Percentiles rank a stretch among this genome's conserved stretches.
These are phyloP conservation scores for Porites lutea DNA, from an alignment of 64 coral and sea anemone genomes.

Conservation along the genomic window DNA sequence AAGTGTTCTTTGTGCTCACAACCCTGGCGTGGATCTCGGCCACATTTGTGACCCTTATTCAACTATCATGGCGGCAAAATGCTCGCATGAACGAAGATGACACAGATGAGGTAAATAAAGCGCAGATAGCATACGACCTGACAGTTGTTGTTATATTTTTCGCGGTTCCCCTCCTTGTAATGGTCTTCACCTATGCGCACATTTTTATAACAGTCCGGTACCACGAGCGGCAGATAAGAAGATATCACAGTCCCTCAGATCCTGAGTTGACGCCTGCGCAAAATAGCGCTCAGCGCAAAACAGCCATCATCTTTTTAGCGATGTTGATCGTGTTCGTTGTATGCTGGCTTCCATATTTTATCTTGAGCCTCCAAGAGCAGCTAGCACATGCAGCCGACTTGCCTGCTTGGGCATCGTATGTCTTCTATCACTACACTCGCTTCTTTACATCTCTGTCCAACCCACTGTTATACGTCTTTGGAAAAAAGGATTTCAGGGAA, in stretches of 20 bases:
- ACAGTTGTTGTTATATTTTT: slow-evolving; percentile 48
- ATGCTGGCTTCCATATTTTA: slow-evolving; percentile 80
- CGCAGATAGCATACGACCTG: slow-evolving; percentile 4
- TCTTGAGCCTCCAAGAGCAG: slow-evolving; percentile 37
- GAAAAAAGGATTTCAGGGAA: slow-evolving; percentile 78
- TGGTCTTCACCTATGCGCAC: slow-evolving; percentile 28
- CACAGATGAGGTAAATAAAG: no score
- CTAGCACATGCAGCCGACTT: neutral
- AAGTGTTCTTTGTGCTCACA: neutral
- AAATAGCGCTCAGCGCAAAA: slow-evolving; percentile 61
- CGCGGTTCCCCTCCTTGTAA: slow-evolving; percentile 36
- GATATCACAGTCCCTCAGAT: slow-evolving; percentile 48
- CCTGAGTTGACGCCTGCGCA: neutral
- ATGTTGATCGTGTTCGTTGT: slow-evolving; percentile 69
- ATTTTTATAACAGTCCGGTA: slow-evolving; percentile 63
- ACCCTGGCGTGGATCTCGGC: slow-evolving; percentile 27
- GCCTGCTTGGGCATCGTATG: slow-evolving; percentile 55
- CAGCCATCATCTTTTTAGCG: slow-evolving; percentile 50
- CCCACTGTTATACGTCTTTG: slow-evolving; percentile 69
- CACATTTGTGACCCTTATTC: slow-evolving; percentile 50
- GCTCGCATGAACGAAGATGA: slow-evolving; percentile 35
- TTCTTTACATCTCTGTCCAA: slow-evolving; percentile 74
- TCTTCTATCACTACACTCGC: slow-evolving; percentile 63
- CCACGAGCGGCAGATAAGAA: slow-evolving; percentile 63
- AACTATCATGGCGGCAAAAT: slow-evolving; percentile 32